These are phyloP conservation scores for Echinometra lucunter DNA, from an alignment of 53 echinoderm and acorn worm species.

Conservation along the genomic window DNA sequence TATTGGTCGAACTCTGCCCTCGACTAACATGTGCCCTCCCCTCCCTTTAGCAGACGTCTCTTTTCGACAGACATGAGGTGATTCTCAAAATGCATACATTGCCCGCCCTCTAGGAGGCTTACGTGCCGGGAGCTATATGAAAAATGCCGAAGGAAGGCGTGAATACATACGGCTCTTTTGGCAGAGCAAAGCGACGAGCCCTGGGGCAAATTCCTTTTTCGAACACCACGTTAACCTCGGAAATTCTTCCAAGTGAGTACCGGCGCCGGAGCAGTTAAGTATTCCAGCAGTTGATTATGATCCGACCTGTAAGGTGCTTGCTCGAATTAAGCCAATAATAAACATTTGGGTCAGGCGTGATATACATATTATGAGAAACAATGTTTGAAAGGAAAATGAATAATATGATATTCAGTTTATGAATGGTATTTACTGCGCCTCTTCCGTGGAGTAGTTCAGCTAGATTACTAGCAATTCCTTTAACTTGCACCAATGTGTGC, in stretches of 20 bases:
- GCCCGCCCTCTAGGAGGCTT: background rate
- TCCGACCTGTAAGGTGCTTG: background rate
- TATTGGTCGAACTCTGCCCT: background rate
- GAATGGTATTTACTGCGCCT: background rate
- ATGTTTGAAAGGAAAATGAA: background rate
- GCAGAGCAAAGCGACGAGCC: background rate
- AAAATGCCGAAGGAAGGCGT: slow-evolving; percentile 13
- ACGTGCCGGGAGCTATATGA: background rate
- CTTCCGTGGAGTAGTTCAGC: background rate
- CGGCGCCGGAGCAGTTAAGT: slow-evolving; percentile 10
- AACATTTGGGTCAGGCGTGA: slow-evolving; percentile 20
- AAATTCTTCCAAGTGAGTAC: slow-evolving; percentile 42
- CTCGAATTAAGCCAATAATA: slow-evolving; percentile 31
- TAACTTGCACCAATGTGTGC: background rate
- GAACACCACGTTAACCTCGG: slow-evolving; percentile 31
- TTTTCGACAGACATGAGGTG: background rate
- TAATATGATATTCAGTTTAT: background rate
- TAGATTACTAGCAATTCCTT: background rate
- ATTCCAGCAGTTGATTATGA: background rate
- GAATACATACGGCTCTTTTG: background rate
- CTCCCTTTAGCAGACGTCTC: slow-evolving; percentile 25
- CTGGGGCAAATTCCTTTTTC: slow-evolving; percentile 28
- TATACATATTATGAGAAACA: background rate
- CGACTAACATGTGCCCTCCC: background rate
- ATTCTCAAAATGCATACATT: background rate